Evolutionary conservation across 2,797 vertebrate genomes (phyloP).

Genomic region (Lutjanus argentimaculatus): DNA sequence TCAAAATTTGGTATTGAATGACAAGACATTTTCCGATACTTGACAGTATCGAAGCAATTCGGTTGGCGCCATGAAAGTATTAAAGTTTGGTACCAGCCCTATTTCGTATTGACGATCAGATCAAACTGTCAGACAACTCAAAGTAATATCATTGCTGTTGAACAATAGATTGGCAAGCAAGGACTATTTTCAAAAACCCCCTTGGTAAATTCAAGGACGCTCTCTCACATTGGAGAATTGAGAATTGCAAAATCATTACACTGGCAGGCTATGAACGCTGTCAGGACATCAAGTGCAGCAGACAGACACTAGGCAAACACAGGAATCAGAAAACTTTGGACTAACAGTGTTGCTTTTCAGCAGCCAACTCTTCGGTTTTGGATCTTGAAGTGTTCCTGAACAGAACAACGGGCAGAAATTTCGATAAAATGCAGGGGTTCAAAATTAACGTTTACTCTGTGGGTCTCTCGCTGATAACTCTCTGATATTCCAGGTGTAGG

Average conservation of each 20-base stretch:
- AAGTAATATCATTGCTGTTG: not conserved
- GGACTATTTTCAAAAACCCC: not conserved
- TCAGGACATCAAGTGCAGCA: conserved; percentile 28
- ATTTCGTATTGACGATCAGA: not conserved
- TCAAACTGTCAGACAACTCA: not conserved
- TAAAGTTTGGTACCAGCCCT: no score
- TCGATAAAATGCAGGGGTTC: not conserved
- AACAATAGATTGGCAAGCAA: not conserved
- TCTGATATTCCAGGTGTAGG: no score
- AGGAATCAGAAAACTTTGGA: not conserved
- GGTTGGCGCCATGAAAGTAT: no score
- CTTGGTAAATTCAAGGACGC: conserved; percentile 8
- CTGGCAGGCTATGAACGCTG: not conserved
- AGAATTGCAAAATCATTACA: conserved; percentile 2
- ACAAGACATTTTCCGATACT: no score
- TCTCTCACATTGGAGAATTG: not conserved
- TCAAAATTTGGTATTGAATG: no score
- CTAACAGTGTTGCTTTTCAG: not conserved
- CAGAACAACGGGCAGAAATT: conserved; percentile 2
- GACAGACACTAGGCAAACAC: conserved; percentile 11
- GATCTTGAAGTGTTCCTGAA: conserved; percentile 5
- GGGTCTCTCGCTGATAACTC: no score
- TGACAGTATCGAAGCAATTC: no score
- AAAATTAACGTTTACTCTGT: no score
- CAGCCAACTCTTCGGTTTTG: conserved; percentile 20